Evolutionary conservation across 2,797 vertebrate genomes (phyloP).

Genomic region (Erethizon dorsatum): DNA sequence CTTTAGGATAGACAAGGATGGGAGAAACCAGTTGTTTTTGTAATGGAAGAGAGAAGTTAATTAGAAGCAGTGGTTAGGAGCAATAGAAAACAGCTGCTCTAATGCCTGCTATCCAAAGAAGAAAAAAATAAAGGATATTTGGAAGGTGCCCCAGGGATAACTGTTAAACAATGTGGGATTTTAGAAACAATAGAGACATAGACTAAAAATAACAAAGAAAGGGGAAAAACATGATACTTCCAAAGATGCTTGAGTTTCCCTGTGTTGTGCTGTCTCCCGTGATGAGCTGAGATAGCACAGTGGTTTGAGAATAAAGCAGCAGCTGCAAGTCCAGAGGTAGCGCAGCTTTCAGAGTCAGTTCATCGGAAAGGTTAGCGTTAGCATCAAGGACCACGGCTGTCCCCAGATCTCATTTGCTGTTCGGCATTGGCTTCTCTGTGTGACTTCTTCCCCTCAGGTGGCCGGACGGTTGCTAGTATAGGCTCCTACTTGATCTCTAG

Average conservation of each 20-base stretch:
- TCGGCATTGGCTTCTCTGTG: neutral
- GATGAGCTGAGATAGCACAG: neutral
- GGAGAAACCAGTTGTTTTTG: slow-evolving; percentile 20
- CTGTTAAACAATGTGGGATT: neutral
- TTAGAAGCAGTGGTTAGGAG: slow-evolving; percentile 37
- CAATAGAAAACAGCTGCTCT: slow-evolving; percentile 35
- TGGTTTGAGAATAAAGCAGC: neutral
- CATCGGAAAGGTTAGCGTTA: neutral
- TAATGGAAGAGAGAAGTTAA: slow-evolving; percentile 56
- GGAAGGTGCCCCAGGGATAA: neutral
- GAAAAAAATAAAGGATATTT: neutral
- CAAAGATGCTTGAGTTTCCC: neutral
- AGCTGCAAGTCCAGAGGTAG: neutral
- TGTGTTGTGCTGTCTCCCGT: neutral
- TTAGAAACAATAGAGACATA: slow-evolving; percentile 46
- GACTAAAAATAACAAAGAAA: slow-evolving; percentile 1
- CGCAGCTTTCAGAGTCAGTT: neutral
- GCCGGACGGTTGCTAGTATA: neutral
- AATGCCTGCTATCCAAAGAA: neutral
- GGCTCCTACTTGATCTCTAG: neutral
- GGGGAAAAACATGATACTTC: neutral
- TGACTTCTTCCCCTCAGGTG: neutral
- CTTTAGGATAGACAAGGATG: slow-evolving; percentile 5
- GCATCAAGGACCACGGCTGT: neutral
- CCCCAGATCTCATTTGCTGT: neutral